Percentiles rank a stretch among this genome's conserved stretches.
Evolutionary conservation across 2,888 invertebrate species (phyloP).

Genomic region (Acleris literana): DNA sequence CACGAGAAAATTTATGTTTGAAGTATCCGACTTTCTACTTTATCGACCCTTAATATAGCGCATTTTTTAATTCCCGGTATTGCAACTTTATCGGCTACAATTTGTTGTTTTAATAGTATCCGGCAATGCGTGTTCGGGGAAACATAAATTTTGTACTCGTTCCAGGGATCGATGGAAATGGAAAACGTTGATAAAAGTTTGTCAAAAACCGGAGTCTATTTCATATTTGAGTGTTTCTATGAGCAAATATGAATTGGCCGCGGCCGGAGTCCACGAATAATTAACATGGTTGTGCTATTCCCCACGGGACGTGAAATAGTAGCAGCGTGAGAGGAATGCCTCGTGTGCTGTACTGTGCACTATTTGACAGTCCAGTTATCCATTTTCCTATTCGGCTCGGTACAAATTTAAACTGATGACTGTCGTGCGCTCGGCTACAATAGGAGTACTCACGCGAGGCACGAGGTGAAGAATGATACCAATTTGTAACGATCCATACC

Average conservation of each 20-base stretch:
- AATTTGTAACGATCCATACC: constrained; percentile 23
- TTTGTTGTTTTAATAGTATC: constrained; percentile 32
- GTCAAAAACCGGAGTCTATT: constrained; percentile 10
- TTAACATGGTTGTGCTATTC: constrained; percentile 19
- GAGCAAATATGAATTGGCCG: constrained; percentile 14
- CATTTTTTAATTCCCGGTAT: constrained; percentile 1
- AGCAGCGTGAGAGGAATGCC: constrained; percentile 6
- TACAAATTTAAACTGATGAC: constrained; percentile 34
- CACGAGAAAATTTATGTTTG: neutral
- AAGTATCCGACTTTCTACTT: neutral
- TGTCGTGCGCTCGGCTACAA: constrained; percentile 26
- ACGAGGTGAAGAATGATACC: constrained; percentile 18
- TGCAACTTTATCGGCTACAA: constrained; percentile 23
- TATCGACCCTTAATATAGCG: constrained; percentile 1
- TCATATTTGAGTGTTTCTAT: constrained; percentile 9
- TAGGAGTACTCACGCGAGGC: constrained; percentile 20
- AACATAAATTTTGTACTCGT: constrained; percentile 24
- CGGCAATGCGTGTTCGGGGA: constrained; percentile 21
- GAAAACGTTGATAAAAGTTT: constrained; percentile 16
- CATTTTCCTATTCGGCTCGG: constrained; percentile 24
- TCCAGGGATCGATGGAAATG: constrained; percentile 14
- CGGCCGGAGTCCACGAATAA: constrained; percentile 9
- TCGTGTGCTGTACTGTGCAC: constrained; percentile 12
- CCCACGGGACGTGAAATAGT: constrained; percentile 15
- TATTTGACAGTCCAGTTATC: constrained; percentile 20